Percentiles rank a stretch among this genome's conserved stretches.
Conservation (phyloP, 2,113 vertebrate genomes). For the Isurus oxyrinchus region DNA sequence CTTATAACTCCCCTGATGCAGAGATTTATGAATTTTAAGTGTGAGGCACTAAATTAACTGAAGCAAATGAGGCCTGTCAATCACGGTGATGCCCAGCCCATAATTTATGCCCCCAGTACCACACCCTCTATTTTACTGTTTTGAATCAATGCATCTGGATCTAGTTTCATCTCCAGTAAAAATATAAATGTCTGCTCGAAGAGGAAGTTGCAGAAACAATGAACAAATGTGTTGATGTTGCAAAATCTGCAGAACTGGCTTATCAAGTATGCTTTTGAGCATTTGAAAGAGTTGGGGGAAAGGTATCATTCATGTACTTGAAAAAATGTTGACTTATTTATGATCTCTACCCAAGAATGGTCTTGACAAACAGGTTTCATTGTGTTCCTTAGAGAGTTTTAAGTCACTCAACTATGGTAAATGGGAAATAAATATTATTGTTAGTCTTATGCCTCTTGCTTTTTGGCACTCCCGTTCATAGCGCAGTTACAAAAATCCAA, state of each 20-base stretch:
- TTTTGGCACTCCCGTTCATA: constrained; percentile 1
- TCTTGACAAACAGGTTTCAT: constrained; percentile 28
- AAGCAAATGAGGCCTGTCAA: background rate
- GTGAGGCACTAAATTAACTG: background rate
- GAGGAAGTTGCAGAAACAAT: background rate
- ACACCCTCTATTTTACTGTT: background rate
- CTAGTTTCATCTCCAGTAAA: background rate
- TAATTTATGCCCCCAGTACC: background rate
- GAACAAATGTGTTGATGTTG: constrained; percentile 20
- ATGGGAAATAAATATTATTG: constrained; percentile 21
- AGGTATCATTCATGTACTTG: background rate
- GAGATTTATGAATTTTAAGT: constrained; percentile 9
- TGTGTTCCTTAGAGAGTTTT: constrained; percentile 2
- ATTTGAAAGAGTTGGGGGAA: background rate
- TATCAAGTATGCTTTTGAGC: background rate
- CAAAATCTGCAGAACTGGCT: background rate
- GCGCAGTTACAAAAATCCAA: background rate
- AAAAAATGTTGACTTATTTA: constrained; percentile 22
- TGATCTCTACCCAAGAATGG: constrained; percentile 3
- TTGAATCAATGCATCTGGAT: background rate
- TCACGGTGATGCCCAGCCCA: background rate
- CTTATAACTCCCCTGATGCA: background rate
- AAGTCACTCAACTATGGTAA: constrained; percentile 15
- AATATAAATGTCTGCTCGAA: background rate
- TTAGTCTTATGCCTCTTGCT: background rate